phyloP scores from a whole-genome alignment of 2,797 vertebrate species.

The Tangara arthus region DNA sequence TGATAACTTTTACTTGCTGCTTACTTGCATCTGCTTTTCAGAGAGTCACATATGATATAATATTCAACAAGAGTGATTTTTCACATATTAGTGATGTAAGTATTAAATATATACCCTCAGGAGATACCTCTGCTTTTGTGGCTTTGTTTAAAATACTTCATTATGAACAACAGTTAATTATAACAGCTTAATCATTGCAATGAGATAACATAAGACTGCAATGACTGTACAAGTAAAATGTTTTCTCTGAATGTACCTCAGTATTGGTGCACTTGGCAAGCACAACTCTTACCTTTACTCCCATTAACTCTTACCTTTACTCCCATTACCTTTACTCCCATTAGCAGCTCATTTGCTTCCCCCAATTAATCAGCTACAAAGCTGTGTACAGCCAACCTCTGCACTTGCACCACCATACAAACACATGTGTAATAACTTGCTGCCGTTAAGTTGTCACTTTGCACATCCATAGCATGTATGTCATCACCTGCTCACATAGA shows the following conservation, averaged over 20 bases:
- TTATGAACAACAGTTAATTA: background rate
- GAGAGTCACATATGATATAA: background rate
- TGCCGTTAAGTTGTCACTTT: background rate
- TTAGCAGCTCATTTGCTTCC: background rate
- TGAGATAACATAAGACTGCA: background rate
- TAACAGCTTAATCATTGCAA: background rate
- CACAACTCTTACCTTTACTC: background rate
- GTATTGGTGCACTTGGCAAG: background rate
- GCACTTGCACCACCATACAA: background rate
- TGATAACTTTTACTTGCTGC: background rate
- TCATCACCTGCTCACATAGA: background rate
- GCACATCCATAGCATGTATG: background rate
- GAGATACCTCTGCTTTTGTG: background rate
- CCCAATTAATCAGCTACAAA: background rate
- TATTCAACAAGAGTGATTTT: background rate
- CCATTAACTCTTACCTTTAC: background rate
- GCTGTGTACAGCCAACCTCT: background rate
- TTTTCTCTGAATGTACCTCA: background rate
- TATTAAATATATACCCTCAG: background rate
- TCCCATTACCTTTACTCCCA: background rate
- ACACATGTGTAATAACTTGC: background rate
- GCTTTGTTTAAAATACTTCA: background rate
- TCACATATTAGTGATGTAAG: background rate
- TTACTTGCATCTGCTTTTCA: background rate
- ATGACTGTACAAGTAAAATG: background rate